Conservation (phyloP, 2,113 vertebrate species). For the Peromyscus maniculatus region DNA sequence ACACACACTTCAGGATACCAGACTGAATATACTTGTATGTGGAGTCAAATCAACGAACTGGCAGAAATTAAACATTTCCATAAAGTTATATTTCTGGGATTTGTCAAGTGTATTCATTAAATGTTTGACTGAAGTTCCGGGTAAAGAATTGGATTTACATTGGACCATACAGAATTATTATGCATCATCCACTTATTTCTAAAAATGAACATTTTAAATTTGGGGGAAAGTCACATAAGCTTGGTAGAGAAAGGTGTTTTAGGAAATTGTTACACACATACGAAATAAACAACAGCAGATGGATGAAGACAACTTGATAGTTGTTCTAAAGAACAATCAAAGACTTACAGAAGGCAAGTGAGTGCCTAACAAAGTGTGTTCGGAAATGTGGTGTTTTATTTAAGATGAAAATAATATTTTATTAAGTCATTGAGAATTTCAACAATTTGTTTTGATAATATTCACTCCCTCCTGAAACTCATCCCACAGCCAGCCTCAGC, state of each 20-base stretch:
- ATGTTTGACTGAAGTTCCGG: background rate
- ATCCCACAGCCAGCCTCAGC: background rate
- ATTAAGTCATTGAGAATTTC: background rate
- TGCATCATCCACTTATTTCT: background rate
- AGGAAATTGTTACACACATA: background rate
- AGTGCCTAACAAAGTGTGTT: background rate
- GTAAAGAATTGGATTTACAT: background rate
- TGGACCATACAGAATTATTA: background rate
- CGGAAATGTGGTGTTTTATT: background rate
- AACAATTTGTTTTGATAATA: background rate
- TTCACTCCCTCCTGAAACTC: background rate
- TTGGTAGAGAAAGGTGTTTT: background rate
- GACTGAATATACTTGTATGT: background rate
- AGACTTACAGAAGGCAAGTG: background rate
- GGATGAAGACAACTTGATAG: background rate
- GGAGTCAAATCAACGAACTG: conserved; percentile 23
- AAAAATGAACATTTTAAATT: conserved; percentile 48
- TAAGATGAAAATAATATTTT: background rate
- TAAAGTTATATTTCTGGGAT: conserved; percentile 40
- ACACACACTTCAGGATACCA: conserved; percentile 23
- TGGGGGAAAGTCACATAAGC: background rate
- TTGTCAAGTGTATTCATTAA: conserved; percentile 33
- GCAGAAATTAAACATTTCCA: conserved; percentile 53
- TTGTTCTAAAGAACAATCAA: background rate
- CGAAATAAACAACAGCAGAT: background rate